Evolutionary conservation across 2,797 vertebrate genomes (phyloP), one percentile per base, ranked within the genome.

Genomic region (Enteromius argenteus): DNA sequence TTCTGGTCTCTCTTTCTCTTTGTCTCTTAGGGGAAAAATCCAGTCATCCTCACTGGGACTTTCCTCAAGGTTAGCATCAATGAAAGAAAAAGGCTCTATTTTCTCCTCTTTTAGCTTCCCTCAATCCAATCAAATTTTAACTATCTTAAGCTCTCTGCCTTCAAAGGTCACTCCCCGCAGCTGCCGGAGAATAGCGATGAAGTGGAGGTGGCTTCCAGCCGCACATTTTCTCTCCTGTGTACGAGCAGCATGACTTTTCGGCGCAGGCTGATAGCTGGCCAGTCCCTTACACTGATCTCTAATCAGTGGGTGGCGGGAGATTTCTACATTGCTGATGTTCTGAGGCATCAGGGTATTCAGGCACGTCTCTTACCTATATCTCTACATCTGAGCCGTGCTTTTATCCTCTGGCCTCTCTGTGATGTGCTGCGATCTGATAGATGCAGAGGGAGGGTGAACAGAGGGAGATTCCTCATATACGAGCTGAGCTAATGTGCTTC

Each of bases 51-150:
- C 87, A 85, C 86, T 86, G 88, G 89, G 80, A 83, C 85, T 80
- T 80, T 90, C 89, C 90, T 93, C 92, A 93, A 94, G 94, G 94
- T 94, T 92, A 91, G 87, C 86, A 83, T 91, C 89, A 89, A 91
- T 90, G 87, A 85, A 86, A 89, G 88, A 90, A 90, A 92, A 95
- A 92, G 89, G 91, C 91, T 91, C 89, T 89, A 90, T 92, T 90
- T 86, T 88, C 80, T 80, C 77, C 30, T 71, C 69, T 84, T 89
- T 89, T 58, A 74, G 85, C 85, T 90, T 80, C 87, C 82, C 90
- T 91, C 87, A 81, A 90, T 90, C 89, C 90, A 91, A 92, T 93
- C 91, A 91, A 92, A 93, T 92, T 92, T 91, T 91, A 92, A 93
- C 89, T 89, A 89, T 86, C 66, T 79, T 91, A 91, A 93, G 91